Base-by-base conservation (phyloP, 2,888 invertebrate species). In the Eupithecia insigniata region DNA sequence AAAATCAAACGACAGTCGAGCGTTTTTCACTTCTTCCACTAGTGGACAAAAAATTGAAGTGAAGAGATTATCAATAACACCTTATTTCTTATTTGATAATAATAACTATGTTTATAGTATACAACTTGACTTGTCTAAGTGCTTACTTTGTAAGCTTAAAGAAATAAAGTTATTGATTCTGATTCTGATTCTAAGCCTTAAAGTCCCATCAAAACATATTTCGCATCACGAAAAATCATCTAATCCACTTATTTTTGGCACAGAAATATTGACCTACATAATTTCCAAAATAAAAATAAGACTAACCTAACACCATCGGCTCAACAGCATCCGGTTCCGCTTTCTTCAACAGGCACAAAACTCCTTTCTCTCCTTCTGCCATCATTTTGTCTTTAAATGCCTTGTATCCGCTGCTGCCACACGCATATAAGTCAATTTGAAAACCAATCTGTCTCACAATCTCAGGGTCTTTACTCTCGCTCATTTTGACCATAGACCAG, bases 361-460 rank as follows among this genome's bases (percentile, higher is more conserved):
- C 73, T 2, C 88, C 86, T 66, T 77, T 81, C 3, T 69, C 71
- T 6, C 82, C 83, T 78, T 89, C 87, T 14, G 81, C 77, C 7
- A 87, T 69, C 74, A 93, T 75, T 66, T 81, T 84, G 1, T 80
- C 79, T 71, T 84, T 86, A 61, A 93, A 90, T 5, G 87, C 83
- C 10, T 78, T 64, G 78, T 81, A 92, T 0, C 66, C 73, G 0
- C 67, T 75, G n/a, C 82, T 62, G 2, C 90, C 91, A 2, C 78
- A 81, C 22, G 87, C 87, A 76, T 87, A 87, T 7, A 93, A 67
- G 79, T 92, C 89, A 22, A 93, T 88, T 78, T 91, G 84, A 2
- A 72, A 82, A 0, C 91, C 92, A 70, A 91, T 80, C 79, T 87
- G 87, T 65, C 67, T 82, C 51, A 76, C 75, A 5, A 87, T 78